Evolutionary conservation across 2,797 vertebrate genomes (phyloP), one percentile per base, ranked within the genome.

Genomic region (Periparus ater): DNA sequence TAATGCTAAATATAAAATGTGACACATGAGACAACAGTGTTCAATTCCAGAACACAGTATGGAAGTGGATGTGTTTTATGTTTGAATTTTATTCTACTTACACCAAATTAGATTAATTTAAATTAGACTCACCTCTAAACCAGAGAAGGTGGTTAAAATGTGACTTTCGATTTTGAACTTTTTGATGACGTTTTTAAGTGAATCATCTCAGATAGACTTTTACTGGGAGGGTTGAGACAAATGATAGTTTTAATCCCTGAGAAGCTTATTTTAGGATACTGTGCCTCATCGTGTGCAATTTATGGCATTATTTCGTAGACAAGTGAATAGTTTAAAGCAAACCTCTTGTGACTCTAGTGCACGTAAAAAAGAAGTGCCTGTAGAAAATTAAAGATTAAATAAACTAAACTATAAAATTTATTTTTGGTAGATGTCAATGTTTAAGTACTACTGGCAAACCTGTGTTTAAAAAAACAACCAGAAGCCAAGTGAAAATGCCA

Each of bases 11-110:
- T 78, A 55, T 62, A 72, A 53, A 72, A 53, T 57, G 26, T 65
- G 65, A 57, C 42, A 73, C 55, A 48, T 42, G 48, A 23, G 23
- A 80, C 54, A 42, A 78, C 54, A 83, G 38, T 20, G 23, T 79
- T 87, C 74, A 38, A 2, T 73, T 91, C 57, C 36, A 70, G 63
- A 72, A 58, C 36, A 30, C 6, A 3, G 32, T 61, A 22, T 78
- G 34, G 26, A 88, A 72, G 23, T 67, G 70, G 44, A 54, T 4
- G 3, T 71, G 45, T 10, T 72, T 62, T 74, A 15, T 72, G 29
- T 80, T 85, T 72, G 60, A 80, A 60, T 87, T 92, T 94, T 81
- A 53, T 84, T 92, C 32, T 38, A 36, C 21, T 89, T 84, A 51
- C 23, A 63, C 20, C 17, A 68, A 61, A 20, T 54, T 47, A 84